These are phyloP conservation scores for Stomatorhinus ivindoensis DNA, from an alignment of 2,113 vertebrate genomes.

Conservation along the genomic window DNA sequence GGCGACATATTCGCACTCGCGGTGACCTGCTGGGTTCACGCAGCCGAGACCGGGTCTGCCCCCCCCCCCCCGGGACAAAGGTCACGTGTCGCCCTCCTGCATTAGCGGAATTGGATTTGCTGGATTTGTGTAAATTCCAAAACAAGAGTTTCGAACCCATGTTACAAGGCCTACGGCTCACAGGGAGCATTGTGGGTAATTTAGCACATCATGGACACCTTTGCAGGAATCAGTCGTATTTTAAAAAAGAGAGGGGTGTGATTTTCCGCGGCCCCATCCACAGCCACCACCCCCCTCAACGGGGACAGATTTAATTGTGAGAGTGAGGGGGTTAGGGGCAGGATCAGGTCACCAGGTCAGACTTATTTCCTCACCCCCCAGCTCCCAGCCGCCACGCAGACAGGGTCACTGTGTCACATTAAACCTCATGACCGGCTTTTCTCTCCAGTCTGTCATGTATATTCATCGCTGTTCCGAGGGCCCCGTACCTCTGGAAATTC, in stretches of 20 bases:
- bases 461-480: constrained; percentile 63
- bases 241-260: constrained; percentile 10
- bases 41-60: constrained; percentile 45
- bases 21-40: constrained; percentile 45
- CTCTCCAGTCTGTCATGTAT: constrained; percentile 63
- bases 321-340: constrained; percentile 48
- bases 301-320: constrained; percentile 67
- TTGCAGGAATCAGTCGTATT: constrained; percentile 31
- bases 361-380: constrained; percentile 67
- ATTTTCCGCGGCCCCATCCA: constrained; percentile 24
- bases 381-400: constrained; percentile 55
- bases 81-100: constrained; percentile 47
- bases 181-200: constrained; percentile 5
- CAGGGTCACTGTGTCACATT: constrained; percentile 70
- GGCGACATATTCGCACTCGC: neutral
- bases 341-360: constrained; percentile 62
- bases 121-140: constrained; percentile 56
- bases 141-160: constrained; percentile 44
- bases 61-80: constrained; percentile 53
- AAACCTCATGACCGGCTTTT: constrained; percentile 65
- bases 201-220: neutral
- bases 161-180: constrained; percentile 41
- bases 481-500: constrained; percentile 64
- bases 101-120: constrained; percentile 61
- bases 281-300: constrained; percentile 38